Conservation (phyloP, 2,113 vertebrate genomes). For the Phoenicopterus ruber region DNA sequence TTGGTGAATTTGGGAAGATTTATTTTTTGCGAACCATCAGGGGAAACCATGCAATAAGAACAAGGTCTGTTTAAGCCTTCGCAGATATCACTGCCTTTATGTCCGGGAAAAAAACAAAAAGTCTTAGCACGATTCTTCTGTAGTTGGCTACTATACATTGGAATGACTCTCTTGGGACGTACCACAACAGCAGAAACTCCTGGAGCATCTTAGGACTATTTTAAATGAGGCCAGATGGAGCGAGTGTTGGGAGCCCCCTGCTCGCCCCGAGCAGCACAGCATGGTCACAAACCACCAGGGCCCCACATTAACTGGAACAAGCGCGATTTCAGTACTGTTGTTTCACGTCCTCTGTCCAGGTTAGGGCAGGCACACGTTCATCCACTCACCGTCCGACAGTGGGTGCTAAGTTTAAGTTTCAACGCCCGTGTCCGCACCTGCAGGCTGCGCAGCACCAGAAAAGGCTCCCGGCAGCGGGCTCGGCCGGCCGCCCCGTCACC, state of each 20-base stretch:
- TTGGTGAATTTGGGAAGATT: background rate
- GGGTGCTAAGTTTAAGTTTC: background rate
- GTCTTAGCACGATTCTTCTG: background rate
- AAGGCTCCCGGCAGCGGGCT: background rate
- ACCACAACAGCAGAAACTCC: background rate
- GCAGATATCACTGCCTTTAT: background rate
- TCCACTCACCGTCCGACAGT: rapidly evolving
- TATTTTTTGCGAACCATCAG: background rate
- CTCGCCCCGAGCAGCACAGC: background rate
- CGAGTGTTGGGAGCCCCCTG: rapidly evolving
- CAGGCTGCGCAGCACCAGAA: background rate
- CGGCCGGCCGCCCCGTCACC: too few relatives aligned
- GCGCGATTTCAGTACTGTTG: rapidly evolving
- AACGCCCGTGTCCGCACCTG: rapidly evolving
- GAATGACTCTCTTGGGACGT: too few relatives aligned
- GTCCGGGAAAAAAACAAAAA: background rate
- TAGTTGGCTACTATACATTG: too few relatives aligned
- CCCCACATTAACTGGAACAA: too few relatives aligned
- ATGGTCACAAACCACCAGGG: background rate
- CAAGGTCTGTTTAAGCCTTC: background rate
- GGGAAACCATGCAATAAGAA: background rate
- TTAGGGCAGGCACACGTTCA: background rate
- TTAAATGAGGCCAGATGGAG: background rate
- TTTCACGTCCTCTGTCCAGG: background rate
- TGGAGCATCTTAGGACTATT: background rate